Evolutionary conservation across 2,888 invertebrate genomes (phyloP).

Genomic region (Megaustenia siamemsis): DNA sequence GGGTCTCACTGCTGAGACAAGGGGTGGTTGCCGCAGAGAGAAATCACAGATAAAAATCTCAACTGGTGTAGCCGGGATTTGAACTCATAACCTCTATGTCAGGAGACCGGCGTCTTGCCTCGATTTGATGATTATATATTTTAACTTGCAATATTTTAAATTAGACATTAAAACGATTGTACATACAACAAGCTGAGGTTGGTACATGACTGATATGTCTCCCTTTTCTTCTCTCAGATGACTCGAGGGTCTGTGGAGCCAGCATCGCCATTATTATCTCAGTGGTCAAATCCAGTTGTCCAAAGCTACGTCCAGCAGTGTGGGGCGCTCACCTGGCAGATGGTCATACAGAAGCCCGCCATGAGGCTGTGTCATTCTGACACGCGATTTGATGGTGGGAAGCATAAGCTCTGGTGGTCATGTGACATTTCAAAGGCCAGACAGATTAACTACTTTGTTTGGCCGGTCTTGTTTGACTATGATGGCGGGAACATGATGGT

Average conservation of each 20-base stretch:
- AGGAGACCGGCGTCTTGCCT: too few species aligned
- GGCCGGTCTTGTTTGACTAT: constrained; percentile 74
- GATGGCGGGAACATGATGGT: constrained; percentile 71
- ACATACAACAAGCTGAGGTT: too few species aligned
- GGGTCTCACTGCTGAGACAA: too few species aligned
- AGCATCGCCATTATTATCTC: constrained; percentile 52
- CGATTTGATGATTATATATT: too few species aligned
- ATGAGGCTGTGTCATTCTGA: constrained; percentile 68
- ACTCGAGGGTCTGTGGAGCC: constrained; percentile 52
- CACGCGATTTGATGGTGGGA: constrained; percentile 66
- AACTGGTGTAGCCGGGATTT: too few species aligned
- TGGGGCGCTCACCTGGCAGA: constrained; percentile 72
- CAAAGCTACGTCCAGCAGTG: constrained; percentile 66
- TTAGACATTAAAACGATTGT: too few species aligned
- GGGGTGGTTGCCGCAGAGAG: too few species aligned
- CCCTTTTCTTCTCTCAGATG: constrained; percentile 62
- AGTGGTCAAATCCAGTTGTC: constrained; percentile 61
- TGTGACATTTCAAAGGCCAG: constrained; percentile 68
- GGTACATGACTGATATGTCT: too few species aligned
- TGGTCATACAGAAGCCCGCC: constrained; percentile 73
- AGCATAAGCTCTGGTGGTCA: constrained; percentile 76
- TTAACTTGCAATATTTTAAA: too few species aligned
- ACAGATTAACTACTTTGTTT: constrained; percentile 69
- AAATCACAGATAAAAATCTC: too few species aligned
- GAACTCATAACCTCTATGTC: too few species aligned